These are phyloP conservation scores for Germaria angustata DNA, from an alignment of 2,888 invertebrate species.

Conservation along the genomic window DNA sequence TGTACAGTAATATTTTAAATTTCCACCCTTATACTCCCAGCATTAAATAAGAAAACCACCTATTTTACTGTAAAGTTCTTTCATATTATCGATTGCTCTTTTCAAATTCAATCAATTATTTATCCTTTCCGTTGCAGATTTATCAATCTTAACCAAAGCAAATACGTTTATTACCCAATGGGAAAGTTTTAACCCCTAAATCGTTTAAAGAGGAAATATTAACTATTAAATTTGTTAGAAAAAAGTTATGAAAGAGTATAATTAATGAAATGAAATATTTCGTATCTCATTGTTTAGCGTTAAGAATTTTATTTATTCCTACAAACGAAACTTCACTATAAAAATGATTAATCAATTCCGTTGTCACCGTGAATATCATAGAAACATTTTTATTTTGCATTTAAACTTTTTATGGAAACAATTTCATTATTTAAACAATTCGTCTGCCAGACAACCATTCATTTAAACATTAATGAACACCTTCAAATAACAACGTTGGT, in stretches of 20 bases:
- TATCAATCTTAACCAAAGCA: conserved; percentile 7
- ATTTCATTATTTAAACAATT: background rate
- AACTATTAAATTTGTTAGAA: background rate
- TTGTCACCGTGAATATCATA: conserved; percentile 9
- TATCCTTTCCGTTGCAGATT: background rate
- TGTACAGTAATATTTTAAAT: background rate
- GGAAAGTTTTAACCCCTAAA: conserved; percentile 10
- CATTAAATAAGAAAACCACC: background rate
- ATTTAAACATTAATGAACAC: background rate
- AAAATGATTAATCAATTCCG: conserved; percentile 48
- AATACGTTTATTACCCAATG: background rate
- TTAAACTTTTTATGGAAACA: background rate
- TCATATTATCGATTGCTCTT: too few species aligned
- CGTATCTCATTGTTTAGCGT: conserved; percentile 18
- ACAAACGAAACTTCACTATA: background rate
- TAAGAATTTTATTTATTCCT: conserved; percentile 37
- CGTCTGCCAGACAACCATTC: background rate
- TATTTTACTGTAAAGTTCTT: too few species aligned
- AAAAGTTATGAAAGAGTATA: background rate
- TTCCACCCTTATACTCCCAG: background rate
- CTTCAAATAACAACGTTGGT: conserved; percentile 12
- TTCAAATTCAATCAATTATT: conserved; percentile 26
- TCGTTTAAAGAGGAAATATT: background rate
- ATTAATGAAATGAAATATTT: conserved; percentile 46
- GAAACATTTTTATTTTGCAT: background rate